Evolutionary conservation across 2,888 invertebrate genomes (phyloP).

Genomic region (Helleia helle): DNA sequence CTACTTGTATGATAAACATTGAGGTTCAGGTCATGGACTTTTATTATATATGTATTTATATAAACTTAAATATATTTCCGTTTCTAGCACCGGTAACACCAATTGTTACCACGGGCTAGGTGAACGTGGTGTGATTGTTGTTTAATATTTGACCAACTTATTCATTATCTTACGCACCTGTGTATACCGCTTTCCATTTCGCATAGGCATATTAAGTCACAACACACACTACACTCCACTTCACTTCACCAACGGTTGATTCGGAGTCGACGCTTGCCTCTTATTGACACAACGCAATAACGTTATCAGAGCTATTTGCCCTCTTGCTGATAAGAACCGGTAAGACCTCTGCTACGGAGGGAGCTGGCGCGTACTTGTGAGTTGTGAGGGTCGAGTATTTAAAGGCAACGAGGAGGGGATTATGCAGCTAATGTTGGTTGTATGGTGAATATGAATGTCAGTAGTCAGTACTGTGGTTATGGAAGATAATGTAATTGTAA

Average conservation of each 20-base stretch:
- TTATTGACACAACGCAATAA: conserved; percentile 28
- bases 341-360: background rate
- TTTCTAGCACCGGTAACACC: no score
- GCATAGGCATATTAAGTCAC: conserved; percentile 7
- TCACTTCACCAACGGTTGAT: background rate
- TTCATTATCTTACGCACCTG: conserved; percentile 3
- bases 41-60: no score
- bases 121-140: no score
- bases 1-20: no score
- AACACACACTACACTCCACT: background rate
- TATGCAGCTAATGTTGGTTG: background rate
- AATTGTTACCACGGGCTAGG: no score
- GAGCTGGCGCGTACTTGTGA: background rate
- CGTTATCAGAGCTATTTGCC: conserved; percentile 32
- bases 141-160: no score
- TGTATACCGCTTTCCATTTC: conserved; percentile 12
- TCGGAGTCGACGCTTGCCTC: conserved; percentile 14
- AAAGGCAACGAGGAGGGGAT: background rate
- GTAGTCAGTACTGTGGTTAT: no score
- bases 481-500: no score
- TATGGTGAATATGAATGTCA: no score
- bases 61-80: no score
- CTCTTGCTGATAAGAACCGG: conserved; percentile 22
- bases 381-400: background rate
- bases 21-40: no score